Conservation (phyloP, 2,113 vertebrate genomes). For the Equus przewalskii region DNA sequence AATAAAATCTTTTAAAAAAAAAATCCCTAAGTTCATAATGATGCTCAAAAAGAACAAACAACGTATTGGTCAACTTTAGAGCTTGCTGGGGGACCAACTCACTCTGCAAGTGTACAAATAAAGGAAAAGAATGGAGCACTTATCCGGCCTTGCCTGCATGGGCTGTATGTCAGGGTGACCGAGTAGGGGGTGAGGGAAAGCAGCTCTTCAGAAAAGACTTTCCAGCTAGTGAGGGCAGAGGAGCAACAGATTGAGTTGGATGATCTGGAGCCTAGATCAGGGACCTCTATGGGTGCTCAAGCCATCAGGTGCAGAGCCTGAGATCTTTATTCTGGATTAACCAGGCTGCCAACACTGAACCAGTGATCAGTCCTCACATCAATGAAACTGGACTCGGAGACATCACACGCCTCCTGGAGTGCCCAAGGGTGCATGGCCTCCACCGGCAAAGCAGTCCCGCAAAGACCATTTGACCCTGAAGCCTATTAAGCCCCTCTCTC, state of each 20-base stretch:
- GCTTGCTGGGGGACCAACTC: background rate
- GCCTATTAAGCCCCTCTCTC: background rate
- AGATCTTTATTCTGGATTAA: background rate
- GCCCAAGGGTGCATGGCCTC: background rate
- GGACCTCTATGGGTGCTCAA: background rate
- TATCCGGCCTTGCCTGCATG: background rate
- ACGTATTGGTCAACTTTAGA: background rate
- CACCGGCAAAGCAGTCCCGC: background rate
- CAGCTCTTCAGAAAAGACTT: too few species aligned
- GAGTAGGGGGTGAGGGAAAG: background rate
- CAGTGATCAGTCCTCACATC: fast-evolving
- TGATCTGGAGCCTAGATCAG: too few species aligned
- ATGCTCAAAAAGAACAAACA: background rate
- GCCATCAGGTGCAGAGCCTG: too few species aligned
- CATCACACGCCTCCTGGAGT: fast-evolving
- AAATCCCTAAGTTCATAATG: too few species aligned
- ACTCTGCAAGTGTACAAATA: background rate
- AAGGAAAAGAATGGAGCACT: background rate
- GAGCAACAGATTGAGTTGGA: background rate
- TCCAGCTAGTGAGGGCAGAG: background rate
- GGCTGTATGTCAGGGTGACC: background rate
- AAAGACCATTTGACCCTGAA: background rate
- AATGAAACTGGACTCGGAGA: fast-evolving
- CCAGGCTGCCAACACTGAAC: background rate
- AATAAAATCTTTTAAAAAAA: too few species aligned